phyloP scores from a whole-genome alignment of 2,888 invertebrate species.

The Tromatobia lineatoria region DNA sequence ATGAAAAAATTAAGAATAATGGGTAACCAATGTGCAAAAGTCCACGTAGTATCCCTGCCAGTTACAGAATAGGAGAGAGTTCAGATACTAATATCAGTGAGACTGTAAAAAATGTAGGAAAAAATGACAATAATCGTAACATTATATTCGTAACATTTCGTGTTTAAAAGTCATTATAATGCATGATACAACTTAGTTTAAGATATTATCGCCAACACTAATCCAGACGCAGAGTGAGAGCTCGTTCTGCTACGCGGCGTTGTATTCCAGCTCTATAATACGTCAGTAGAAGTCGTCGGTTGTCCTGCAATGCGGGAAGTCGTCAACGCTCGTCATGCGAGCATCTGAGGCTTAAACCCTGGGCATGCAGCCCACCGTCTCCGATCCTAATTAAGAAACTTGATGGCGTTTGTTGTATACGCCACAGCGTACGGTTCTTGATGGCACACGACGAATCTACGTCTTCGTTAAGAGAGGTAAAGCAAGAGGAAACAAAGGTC shows the following conservation, averaged over 20 bases:
- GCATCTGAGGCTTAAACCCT: constrained; percentile 25
- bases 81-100: too few relatives aligned
- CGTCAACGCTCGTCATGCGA: constrained; percentile 36
- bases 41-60: too few relatives aligned
- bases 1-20: too few relatives aligned
- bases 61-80: too few relatives aligned
- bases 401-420: constrained; percentile 42
- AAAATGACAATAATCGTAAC: background rate
- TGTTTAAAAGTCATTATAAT: background rate
- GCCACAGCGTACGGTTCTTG: constrained; percentile 16
- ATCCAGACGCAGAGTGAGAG: background rate
- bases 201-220: background rate
- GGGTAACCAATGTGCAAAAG: too few relatives aligned
- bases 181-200: background rate
- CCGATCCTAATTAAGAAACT: constrained; percentile 63
- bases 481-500: background rate
- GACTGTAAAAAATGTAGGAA: too few relatives aligned
- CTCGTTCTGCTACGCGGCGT: background rate
- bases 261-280: constrained; percentile 42
- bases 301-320: constrained; percentile 54
- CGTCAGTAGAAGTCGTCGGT: constrained; percentile 53
- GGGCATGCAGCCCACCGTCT: constrained; percentile 50
- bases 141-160: background rate
- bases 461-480: constrained; percentile 48
- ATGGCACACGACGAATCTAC: constrained; percentile 43